phyloP scores from a whole-genome alignment of 35 echinoderm and acorn worm species.

The Lytechinus variegatus region DNA sequence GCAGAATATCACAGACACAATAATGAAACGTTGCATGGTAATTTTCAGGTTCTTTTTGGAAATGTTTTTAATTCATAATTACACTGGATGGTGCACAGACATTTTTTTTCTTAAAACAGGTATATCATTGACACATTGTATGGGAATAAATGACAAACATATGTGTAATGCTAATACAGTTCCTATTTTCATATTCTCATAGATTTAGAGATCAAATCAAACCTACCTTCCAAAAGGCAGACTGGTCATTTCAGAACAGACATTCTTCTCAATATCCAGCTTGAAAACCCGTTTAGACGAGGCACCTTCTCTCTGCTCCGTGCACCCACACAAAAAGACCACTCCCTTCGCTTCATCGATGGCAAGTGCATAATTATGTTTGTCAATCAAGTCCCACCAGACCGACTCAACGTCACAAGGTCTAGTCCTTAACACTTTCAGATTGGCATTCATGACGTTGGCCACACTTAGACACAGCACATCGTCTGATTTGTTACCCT shows the following conservation, averaged over 20 bases:
- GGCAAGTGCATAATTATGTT: conserved; percentile 13
- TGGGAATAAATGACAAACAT: too few relatives aligned
- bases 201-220: background rate
- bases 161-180: background rate
- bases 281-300: conserved; percentile 32
- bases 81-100: too few relatives aligned
- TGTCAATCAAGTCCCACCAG: conserved; percentile 44
- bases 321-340: conserved; percentile 31
- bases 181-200: background rate
- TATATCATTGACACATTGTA: too few relatives aligned
- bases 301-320: conserved; percentile 20
- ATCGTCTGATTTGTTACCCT: background rate
- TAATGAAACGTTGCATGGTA: too few relatives aligned
- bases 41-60: too few relatives aligned
- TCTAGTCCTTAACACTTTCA: background rate
- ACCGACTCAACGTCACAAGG: background rate
- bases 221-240: conserved; percentile 22
- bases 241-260: background rate
- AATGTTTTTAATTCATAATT: too few relatives aligned
- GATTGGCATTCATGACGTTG: conserved; percentile 18
- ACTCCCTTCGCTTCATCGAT: background rate
- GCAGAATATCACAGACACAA: too few relatives aligned
- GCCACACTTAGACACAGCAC: background rate
- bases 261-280: conserved; percentile 6
- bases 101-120: too few relatives aligned